Base-by-base conservation (phyloP, 2,113 vertebrate genomes). In the Tachysurus vachellii region DNA sequence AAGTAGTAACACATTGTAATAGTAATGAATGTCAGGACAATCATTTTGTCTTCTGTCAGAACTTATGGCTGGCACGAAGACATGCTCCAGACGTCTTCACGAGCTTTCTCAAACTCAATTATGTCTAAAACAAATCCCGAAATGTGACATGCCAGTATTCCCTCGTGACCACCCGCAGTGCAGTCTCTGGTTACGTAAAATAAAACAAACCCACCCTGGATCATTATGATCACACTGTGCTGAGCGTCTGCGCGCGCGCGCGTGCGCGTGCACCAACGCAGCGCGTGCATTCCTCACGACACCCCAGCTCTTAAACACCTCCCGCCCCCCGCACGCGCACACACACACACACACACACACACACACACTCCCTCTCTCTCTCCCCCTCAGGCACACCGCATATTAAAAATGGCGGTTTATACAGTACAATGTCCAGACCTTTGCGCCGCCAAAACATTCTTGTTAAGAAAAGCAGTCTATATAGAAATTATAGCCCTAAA, bases 401-500 rank as follows among this genome's bases (percentile, higher is more conserved):
- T 87, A 95, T 95, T 95, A 95, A 95, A 96, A 95, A 96, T 96
- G 95, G 95, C 95, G 95, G 94, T 95, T 93, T 93, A 93, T 93
- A 93, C 91, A 93, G 93, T 90, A 92, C 88, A 93, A 90, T 90
- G 93, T 89, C 87, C 88, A 82, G 85, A 92, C 89, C 79, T 59
- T 91, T 88, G 83, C 86, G 87, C 70, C 85, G 73, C 85, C 73
- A 88, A 91, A 93, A 92, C 80, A 84, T 82, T 56, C 4, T 44
- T 62, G 86, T 81, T 70, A 61, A 21, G n/a, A 16, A 7, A 44
- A 59, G 87, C 0, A 2, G 21, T 1, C 61, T 76, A 14, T 7
- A 36, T 12, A 71, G 66, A n/a, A 57, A 19, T 14, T 50, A 0
- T 3, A 42, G 0, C 26, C 13, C 3, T n/a, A 11, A 61, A 54